Base-by-base conservation (phyloP, 1,140 invertebrate species). In the Heliconius nattereri region DNA sequence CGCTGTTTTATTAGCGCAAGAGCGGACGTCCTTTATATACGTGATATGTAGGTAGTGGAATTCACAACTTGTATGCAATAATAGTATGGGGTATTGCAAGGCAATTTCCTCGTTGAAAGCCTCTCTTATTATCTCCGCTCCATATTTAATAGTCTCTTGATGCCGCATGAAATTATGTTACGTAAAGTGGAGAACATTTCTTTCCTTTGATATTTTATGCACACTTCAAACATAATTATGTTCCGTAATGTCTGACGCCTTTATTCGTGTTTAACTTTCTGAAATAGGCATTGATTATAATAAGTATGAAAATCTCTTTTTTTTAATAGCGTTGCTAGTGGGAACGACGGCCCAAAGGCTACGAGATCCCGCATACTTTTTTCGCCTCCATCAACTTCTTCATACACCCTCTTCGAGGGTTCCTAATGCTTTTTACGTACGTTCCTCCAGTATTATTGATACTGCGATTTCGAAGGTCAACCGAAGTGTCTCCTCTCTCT, bases 21-120 rank as follows among this genome's bases (percentile, higher is more conserved):
- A 76, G 32, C 71, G 19, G 71, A 16, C 23, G 29, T 66, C 76
- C 71, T 57, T 78, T 78, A 16, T 78, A 49, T 13, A 78, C 60
- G n/a, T n/a, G 40, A 13, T 3, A 5, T 40, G 23, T 66, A 60
- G 8, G 7, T 26, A 26, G 23, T 66, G 23, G 11, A 66, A 6
- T 66, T 66, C 60, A 66, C 60, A 66, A 52, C 71, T 60, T 78
- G 71, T 54, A 73, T 79, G 73, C 75, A 76, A 57, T 20, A 71
- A 66, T 45, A 19, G 7, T 45, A 45, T 45, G 13, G 40, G 52
- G 45, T 79, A 75, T 75, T 54, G 72, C 72, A 54, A 75, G 71
- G 57, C 23, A 75, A 79, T 79, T 79, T 79, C 73, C 78, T 73
- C 45, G 60, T 75, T 74, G 73, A 79, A 75, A 79, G 26, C 78